These are phyloP conservation scores for Solea solea DNA, from an alignment of 2,113 vertebrate species.

Conservation along the genomic window DNA sequence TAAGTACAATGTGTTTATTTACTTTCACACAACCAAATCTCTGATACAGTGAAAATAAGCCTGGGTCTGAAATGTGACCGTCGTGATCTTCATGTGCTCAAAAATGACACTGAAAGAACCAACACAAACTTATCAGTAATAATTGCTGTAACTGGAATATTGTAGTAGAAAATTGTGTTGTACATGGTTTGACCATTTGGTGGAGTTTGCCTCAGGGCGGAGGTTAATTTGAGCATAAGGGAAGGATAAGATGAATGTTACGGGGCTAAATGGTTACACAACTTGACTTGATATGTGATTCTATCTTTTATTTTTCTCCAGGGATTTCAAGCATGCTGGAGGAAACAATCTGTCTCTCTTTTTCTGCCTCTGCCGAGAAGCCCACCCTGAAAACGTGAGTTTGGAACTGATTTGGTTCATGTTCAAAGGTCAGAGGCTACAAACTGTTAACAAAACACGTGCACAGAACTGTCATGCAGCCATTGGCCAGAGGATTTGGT, in stretches of 20 bases:
- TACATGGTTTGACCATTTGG: constrained; percentile 21
- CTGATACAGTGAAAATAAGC: too few relatives aligned
- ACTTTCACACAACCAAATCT: too few relatives aligned
- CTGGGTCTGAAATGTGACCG: too few relatives aligned
- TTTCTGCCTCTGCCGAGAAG: constrained; percentile 36
- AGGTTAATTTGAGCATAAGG: constrained; percentile 42
- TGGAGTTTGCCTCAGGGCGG: constrained; percentile 12
- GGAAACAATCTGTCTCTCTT: constrained; percentile 50
- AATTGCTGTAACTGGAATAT: too few relatives aligned
- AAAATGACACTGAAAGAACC: too few relatives aligned
- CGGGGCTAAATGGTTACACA: constrained; percentile 41
- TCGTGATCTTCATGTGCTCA: too few relatives aligned
- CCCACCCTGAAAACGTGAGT: constrained; percentile 8
- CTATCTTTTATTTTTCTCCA: constrained; percentile 33
- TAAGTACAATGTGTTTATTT: not conserved
- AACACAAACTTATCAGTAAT: too few relatives aligned
- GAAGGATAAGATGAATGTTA: constrained; percentile 11
- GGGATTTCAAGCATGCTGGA: constrained; percentile 14
- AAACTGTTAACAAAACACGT: too few relatives aligned
- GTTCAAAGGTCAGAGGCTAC: too few relatives aligned
- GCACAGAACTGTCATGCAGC: too few relatives aligned
- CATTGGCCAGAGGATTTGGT: too few relatives aligned
- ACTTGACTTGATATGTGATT: constrained; percentile 15
- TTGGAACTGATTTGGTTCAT: too few relatives aligned
- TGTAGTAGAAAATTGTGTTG: not conserved